A percentile compares a stretch with the other conserved stretches of the same genome.
These are phyloP conservation scores for Omphaloscelis lunosa DNA, from an alignment of 2,888 invertebrate species.

Conservation along the genomic window DNA sequence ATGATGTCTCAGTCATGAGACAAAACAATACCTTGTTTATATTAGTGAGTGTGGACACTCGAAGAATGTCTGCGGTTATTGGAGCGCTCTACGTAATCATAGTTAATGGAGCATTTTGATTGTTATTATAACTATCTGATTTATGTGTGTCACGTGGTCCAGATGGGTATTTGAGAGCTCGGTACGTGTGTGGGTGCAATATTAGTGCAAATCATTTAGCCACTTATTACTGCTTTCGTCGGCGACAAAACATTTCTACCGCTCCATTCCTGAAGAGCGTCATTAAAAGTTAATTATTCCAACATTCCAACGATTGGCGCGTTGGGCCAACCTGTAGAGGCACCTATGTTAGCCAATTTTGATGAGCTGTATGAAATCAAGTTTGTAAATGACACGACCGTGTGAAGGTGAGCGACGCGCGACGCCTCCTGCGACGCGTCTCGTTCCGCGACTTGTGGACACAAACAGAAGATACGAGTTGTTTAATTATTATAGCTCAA, in stretches of 20 bases:
- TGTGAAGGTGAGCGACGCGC: conserved; percentile 55
- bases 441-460: conserved; percentile 26
- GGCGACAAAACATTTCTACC: conserved; percentile 4
- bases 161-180: conserved; percentile 60
- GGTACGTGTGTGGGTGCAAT: conserved; percentile 39
- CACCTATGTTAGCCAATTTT: conserved; percentile 29
- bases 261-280: conserved; percentile 6
- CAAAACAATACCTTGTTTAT: conserved; percentile 58
- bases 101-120: conserved; percentile 60
- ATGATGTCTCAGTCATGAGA: conserved; percentile 45
- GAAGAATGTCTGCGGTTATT: conserved; percentile 52
- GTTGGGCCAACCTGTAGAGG: conserved; percentile 21
- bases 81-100: conserved; percentile 43
- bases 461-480: conserved; percentile 20
- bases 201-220: conserved; percentile 38
- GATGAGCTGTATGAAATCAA: conserved; percentile 47
- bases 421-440: not conserved
- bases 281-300: conserved; percentile 23
- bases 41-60: conserved; percentile 22
- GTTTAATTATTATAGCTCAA: not conserved
- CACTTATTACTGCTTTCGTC: conserved; percentile 11
- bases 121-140: conserved; percentile 64
- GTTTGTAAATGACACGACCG: conserved; percentile 48
- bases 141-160: conserved; percentile 62
- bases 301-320: conserved; percentile 14